phyloP scores from a whole-genome alignment of 1,140 invertebrate species.

The Teleopsis dalmanni region DNA sequence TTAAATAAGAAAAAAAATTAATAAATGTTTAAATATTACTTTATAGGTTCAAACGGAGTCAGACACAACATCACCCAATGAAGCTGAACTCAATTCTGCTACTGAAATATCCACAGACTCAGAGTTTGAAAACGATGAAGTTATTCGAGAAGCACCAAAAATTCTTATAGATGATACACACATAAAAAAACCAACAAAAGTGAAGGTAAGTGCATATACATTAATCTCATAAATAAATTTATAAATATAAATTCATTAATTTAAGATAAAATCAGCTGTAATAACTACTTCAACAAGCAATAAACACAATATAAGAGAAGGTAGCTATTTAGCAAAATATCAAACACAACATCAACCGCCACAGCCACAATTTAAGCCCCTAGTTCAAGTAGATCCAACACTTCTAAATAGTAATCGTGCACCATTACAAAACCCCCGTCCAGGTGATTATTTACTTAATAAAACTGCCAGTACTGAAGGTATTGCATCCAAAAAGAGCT shows the following conservation, averaged over 20 bases:
- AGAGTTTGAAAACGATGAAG: conserved; percentile 79
- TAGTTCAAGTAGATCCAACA: conserved; percentile 44
- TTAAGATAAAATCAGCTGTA: conserved; percentile 33
- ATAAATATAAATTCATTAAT: neutral
- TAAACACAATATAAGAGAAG: conserved; percentile 11
- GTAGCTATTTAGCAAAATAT: conserved; percentile 36
- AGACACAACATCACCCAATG: conserved; percentile 58
- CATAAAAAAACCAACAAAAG: conserved; percentile 48
- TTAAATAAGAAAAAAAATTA: neutral
- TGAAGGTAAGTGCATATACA: conserved; percentile 50
- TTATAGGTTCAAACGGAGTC: conserved; percentile 59
- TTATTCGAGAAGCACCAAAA: conserved; percentile 56
- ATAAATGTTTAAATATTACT: neutral
- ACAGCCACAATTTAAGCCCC: conserved; percentile 49
- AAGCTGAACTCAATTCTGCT: conserved; percentile 69
- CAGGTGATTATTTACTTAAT: conserved; percentile 66
- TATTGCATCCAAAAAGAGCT: conserved; percentile 73
- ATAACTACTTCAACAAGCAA: conserved; percentile 18
- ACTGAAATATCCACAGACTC: conserved; percentile 88
- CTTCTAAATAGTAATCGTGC: conserved; percentile 28
- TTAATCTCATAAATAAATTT: neutral
- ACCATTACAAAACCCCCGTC: conserved; percentile 49
- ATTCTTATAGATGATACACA: conserved; percentile 55
- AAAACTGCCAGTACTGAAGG: conserved; percentile 77
- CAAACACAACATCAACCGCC: conserved; percentile 42